phyloP scores from a whole-genome alignment of 1,140 invertebrate species.

The Plodia interpunctella region DNA sequence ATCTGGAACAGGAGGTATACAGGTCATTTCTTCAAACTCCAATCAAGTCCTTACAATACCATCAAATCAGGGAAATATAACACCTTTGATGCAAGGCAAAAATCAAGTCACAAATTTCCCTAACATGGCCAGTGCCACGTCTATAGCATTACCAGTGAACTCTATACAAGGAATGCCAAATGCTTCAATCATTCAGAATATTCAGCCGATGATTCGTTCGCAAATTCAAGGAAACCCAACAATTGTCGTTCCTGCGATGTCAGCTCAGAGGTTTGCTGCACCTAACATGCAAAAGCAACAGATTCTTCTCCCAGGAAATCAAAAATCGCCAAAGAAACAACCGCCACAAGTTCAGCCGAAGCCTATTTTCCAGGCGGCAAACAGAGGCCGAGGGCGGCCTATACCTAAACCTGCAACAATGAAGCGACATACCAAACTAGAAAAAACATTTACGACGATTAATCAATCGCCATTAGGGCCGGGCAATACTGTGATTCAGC shows the following conservation, averaged over 20 bases:
- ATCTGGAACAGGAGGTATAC: constrained; percentile 65
- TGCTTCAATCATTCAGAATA: constrained; percentile 67
- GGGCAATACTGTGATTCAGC: constrained; percentile 70
- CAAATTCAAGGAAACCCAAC: constrained; percentile 70
- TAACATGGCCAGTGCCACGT: constrained; percentile 71
- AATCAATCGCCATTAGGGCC: constrained; percentile 61
- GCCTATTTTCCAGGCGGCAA: constrained; percentile 69
- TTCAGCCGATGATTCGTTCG: constrained; percentile 70
- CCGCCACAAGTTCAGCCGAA: constrained; percentile 69
- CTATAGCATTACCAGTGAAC: constrained; percentile 69
- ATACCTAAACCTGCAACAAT: constrained; percentile 69
- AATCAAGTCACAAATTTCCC: constrained; percentile 69
- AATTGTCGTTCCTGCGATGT: constrained; percentile 71
- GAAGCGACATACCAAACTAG: constrained; percentile 70
- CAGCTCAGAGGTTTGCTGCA: constrained; percentile 62
- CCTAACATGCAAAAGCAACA: constrained; percentile 73
- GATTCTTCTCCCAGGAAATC: constrained; percentile 62
- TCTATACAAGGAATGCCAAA: constrained; percentile 71
- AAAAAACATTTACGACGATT: constrained; percentile 69
- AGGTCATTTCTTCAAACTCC: constrained; percentile 72
- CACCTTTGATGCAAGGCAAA: constrained; percentile 67
- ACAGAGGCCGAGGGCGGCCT: constrained; percentile 61
- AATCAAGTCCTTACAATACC: constrained; percentile 73
- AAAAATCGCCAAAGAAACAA: constrained; percentile 75
- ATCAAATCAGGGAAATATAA: constrained; percentile 60